Conservation (phyloP, 2,888 invertebrate genomes). For the Tridacna gigas region DNA sequence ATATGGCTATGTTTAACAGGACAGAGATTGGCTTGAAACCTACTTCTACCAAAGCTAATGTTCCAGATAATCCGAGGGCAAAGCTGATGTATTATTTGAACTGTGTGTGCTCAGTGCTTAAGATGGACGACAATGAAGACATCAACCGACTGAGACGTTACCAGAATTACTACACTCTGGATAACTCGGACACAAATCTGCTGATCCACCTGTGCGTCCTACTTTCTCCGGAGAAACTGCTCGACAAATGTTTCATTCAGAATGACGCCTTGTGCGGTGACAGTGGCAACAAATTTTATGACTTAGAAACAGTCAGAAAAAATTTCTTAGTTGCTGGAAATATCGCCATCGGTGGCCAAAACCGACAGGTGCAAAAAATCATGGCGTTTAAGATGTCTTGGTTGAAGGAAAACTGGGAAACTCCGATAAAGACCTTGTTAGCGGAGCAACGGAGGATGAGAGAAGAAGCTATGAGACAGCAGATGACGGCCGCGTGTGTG, state of each 20-base stretch:
- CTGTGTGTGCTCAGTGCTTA: constrained; percentile 51
- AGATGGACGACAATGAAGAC: constrained; percentile 41
- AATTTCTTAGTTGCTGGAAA: constrained; percentile 53
- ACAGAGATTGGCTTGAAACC: constrained; percentile 44
- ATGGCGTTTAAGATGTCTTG: constrained; percentile 61
- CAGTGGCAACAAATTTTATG: constrained; percentile 50
- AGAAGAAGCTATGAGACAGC: constrained; percentile 14
- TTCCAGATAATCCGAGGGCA: constrained; percentile 46
- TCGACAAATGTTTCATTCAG: constrained; percentile 59
- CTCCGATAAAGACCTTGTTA: constrained; percentile 43
- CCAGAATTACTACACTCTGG: constrained; percentile 42
- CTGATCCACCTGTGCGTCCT: constrained; percentile 48
- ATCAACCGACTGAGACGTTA: constrained; percentile 49
- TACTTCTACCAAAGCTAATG: constrained; percentile 18
- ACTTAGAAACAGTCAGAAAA: constrained; percentile 45
- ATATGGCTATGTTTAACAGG: constrained; percentile 43
- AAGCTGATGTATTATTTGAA: constrained; percentile 63
- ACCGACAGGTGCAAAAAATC: constrained; percentile 51
- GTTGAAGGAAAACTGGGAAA: constrained; percentile 42
- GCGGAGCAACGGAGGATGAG: constrained; percentile 31
- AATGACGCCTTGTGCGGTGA: constrained; percentile 52
- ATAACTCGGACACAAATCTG: constrained; percentile 40
- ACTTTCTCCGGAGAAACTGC: constrained; percentile 46
- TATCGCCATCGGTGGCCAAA: constrained; percentile 55
- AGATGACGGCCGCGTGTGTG: constrained; percentile 6